Base-by-base conservation (phyloP, 2,888 invertebrate species). In the Leptinotarsa tumamoca region DNA sequence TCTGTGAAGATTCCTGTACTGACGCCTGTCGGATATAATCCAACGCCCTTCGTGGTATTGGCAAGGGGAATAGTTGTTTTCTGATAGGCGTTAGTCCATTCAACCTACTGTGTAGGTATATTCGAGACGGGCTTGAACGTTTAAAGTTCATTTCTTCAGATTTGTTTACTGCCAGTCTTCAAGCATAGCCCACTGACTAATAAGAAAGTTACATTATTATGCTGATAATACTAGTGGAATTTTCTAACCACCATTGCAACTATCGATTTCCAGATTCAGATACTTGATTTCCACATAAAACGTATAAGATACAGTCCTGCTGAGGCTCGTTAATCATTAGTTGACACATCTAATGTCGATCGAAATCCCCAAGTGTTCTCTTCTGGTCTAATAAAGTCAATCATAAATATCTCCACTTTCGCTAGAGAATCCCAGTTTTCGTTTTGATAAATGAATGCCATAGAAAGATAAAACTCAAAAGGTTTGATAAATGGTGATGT, bases 401-500 rank as follows among this genome's bases (percentile, higher is more conserved):
- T 63, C 33, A 63, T 63, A 63, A 63, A 63, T 63, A 63, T 33
- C 58, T 58, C 58, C 63, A 63, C 63, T 63, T n/a, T 33, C 33
- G 27, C 15, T 27, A 43, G 63, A 63, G 63, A 63, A 63, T 63
- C 33, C 63, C 7, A 63, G 33, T 27, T 63, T 27, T 43, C 63
- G 18, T 33, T 63, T 63, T 63, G 63, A 63, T 63, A 43, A 43
- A 63, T 63, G 63, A 58, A 43, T 33, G 63, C 33, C 4, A 63
- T 17, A 14, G n/a, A 43, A 43, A 43, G 63, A 63, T 63, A 63
- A 63, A 63, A 63, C 63, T 63, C 63, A 43, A 63, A 58, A 43
- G 63, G n/a, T 33, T 43, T 63, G 63, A 63, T 63, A 63, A 63
- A 63, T 63, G 63, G 43, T 63, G 63, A 63, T 63, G 63, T 63